Conservation (phyloP, 2,888 invertebrate genomes). For the Mythimna loreyi region DNA sequence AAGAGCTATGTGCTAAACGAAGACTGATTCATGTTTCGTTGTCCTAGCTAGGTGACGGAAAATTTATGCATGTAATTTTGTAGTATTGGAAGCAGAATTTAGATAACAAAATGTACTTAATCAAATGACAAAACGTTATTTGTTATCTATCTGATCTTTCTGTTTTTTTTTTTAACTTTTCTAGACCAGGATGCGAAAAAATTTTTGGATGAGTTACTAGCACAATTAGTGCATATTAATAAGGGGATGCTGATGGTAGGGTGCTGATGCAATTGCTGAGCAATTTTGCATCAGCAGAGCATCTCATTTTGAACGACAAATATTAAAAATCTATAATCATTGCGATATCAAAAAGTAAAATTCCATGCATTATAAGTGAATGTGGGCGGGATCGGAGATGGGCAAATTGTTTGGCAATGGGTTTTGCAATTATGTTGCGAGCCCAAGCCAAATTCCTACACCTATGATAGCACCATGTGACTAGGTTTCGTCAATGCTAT, state of each 20-base stretch:
- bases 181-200: not conserved
- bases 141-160: not conserved
- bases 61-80: not conserved
- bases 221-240: not conserved
- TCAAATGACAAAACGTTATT: not conserved
- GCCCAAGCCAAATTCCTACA: conserved; percentile 32
- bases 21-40: not conserved
- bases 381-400: conserved; percentile 67
- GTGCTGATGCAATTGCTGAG: not conserved
- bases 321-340: conserved; percentile 20
- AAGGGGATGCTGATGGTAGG: too few species aligned
- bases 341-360: conserved; percentile 39
- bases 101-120: not conserved
- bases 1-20: conserved; percentile 5
- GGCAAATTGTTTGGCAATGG: conserved; percentile 69
- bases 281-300: not conserved
- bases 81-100: not conserved
- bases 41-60: not conserved
- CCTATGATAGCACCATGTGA: conserved; percentile 45
- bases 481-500: conserved; percentile 50
- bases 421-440: conserved; percentile 63
- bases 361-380: conserved; percentile 52
- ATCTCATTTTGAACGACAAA: conserved; percentile 5
- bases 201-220: fast-evolving
- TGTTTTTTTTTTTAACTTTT: not conserved